Evolutionary conservation across 2,888 invertebrate species (phyloP), one percentile per base, ranked within the genome.

Genomic region (Dugesia japonica): DNA sequence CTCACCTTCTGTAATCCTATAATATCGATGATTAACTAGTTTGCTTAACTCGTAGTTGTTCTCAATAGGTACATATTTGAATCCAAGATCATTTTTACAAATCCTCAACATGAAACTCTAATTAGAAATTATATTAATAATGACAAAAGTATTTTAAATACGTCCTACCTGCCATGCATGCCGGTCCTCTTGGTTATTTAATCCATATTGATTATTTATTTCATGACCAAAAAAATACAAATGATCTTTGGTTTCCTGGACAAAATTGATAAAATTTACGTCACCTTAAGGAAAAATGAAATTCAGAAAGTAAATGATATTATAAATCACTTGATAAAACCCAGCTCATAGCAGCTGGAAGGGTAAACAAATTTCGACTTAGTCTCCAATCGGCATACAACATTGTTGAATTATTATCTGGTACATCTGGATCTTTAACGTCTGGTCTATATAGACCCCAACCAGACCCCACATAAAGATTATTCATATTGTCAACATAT

Each of bases 121-220:
- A 20, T n/a, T 56, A 56, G 1, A 1, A 56, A 56, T 13, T n/a
- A n/a, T n/a, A n/a, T n/a, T 56, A n/a, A 23, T 9, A 56, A 56
- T 9, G 9, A 9, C 23, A 56, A 56, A 1, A n/a, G 23, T 13
- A 7, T 31, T 7, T 31, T 31, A 31, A 7, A 31, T 31, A n/a
- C n/a, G 23, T 56, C 56, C 23, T 56, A 56, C 56, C 23, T 56
- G 56, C 56, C 56, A 56, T 4, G 56, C 4, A n/a, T 56, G 4
- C 17, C 56, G n/a, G n/a, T 56, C 56, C 17, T 56, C 56, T 56
- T 56, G 56, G n/a, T 56, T 56, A 56, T 56, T 56, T 56, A 56
- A 56, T 4, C 56, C 56, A n/a, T 56, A 56, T n/a, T 56, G 56
- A 56, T 56, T 56, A n/a, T 56, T 56, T 13, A 56, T 56, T n/a